Evolutionary conservation across 1,140 invertebrate genomes (phyloP).

Genomic region (Chironomus striatipennis): DNA sequence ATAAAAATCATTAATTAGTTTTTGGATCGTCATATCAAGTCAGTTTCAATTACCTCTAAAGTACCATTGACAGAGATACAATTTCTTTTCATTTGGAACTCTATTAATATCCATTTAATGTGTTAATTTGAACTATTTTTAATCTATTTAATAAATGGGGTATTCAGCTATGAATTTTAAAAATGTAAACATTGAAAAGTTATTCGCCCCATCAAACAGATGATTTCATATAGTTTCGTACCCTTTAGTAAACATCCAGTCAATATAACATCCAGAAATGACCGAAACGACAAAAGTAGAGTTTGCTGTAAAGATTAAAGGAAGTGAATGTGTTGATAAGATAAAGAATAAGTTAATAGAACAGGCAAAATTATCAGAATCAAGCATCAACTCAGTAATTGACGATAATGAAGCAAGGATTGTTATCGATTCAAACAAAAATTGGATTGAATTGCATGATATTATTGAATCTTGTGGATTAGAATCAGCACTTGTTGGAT

Average conservation of each 20-base stretch:
- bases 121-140: background rate
- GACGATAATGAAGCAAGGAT: slow-evolving; percentile 30
- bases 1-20: slow-evolving; percentile 27
- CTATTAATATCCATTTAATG: slow-evolving; percentile 69
- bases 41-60: slow-evolving; percentile 56
- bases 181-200: background rate
- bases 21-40: background rate
- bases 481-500: slow-evolving; percentile 66
- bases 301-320: background rate
- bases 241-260: no score
- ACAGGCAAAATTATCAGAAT: background rate
- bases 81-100: slow-evolving; percentile 69
- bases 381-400: background rate
- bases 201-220: no score
- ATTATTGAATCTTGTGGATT: slow-evolving; percentile 46
- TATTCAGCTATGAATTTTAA: no score
- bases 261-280: no score
- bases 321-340: background rate
- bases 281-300: background rate
- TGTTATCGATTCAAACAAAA: slow-evolving; percentile 33
- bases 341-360: background rate
- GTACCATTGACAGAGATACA: slow-evolving; percentile 72
- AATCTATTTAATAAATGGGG: no score
- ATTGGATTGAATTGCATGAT: slow-evolving; percentile 36
- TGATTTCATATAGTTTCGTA: no score